These are phyloP conservation scores for Folsomia candida DNA, from an alignment of 2,888 invertebrate species.

Conservation along the genomic window DNA sequence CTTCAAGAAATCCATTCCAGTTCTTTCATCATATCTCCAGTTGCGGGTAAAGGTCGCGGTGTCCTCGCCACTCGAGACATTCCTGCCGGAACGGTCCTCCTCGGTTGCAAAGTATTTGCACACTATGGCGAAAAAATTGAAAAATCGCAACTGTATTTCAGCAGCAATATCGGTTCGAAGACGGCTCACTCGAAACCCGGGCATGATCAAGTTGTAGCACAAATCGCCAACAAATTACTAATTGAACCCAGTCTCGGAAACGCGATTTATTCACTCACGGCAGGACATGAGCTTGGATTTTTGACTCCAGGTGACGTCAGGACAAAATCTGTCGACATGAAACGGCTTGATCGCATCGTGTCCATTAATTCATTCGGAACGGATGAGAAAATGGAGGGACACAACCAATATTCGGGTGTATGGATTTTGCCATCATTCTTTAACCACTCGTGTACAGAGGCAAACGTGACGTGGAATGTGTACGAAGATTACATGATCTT, in stretches of 20 bases:
- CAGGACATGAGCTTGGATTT: background rate
- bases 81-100: background rate
- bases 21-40: background rate
- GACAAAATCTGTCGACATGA: background rate
- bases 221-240: background rate
- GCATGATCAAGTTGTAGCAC: background rate
- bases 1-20: no score
- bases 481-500: background rate
- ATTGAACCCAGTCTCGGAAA: background rate
- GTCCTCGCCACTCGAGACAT: background rate
- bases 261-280: background rate
- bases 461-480: background rate
- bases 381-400: background rate
- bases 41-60: background rate
- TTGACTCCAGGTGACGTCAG: background rate
- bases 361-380: background rate
- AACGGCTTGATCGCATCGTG: background rate
- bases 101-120: background rate
- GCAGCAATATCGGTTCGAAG: background rate
- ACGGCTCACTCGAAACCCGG: background rate
- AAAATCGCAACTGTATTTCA: background rate
- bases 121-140: background rate
- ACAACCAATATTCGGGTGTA: background rate
- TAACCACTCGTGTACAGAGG: background rate
- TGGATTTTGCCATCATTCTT: background rate